These are phyloP conservation scores for Salvelinus fontinalis DNA, from an alignment of 2,113 vertebrate genomes.

Conservation along the genomic window DNA sequence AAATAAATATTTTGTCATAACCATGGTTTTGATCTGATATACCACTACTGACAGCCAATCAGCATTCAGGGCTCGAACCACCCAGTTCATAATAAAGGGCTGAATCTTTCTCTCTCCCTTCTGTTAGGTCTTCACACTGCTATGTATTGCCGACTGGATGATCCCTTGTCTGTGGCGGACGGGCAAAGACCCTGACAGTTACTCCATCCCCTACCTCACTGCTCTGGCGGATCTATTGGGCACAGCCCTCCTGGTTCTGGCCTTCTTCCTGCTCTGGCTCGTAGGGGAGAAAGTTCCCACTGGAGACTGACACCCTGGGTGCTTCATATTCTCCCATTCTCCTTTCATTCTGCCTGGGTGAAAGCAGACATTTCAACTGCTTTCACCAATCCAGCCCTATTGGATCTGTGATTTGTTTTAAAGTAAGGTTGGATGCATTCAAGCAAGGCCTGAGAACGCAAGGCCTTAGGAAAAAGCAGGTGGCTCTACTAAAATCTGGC, in stretches of 20 bases:
- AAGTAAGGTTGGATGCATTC: too few relatives aligned
- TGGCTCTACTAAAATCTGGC: too few relatives aligned
- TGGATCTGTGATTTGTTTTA: too few relatives aligned
- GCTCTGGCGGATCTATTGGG: slow-evolving; percentile 89
- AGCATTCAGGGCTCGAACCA: too few relatives aligned
- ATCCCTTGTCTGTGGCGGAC: slow-evolving; percentile 85
- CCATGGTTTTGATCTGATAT: too few relatives aligned
- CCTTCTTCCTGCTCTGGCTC: slow-evolving; percentile 72
- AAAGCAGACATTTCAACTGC: neutral
- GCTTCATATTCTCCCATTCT: neutral
- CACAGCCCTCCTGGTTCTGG: slow-evolving; percentile 83
- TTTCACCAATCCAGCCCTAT: neutral
- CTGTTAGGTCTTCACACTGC: slow-evolving; percentile 81
- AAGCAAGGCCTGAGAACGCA: too few relatives aligned
- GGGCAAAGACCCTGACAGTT: slow-evolving; percentile 87
- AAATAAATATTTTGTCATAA: too few relatives aligned
- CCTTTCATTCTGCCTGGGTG: neutral
- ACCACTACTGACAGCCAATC: too few relatives aligned
- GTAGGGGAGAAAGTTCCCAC: slow-evolving; percentile 39
- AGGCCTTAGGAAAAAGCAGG: too few relatives aligned
- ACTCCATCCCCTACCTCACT: slow-evolving; percentile 94
- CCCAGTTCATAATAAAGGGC: too few relatives aligned
- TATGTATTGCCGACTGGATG: slow-evolving; percentile 83
- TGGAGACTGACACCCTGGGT: neutral
- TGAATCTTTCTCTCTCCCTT: slow-evolving; percentile 4